Evolutionary conservation across 2,888 invertebrate genomes (phyloP), one percentile per base, ranked within the genome.

Genomic region (Noctua janthe): DNA sequence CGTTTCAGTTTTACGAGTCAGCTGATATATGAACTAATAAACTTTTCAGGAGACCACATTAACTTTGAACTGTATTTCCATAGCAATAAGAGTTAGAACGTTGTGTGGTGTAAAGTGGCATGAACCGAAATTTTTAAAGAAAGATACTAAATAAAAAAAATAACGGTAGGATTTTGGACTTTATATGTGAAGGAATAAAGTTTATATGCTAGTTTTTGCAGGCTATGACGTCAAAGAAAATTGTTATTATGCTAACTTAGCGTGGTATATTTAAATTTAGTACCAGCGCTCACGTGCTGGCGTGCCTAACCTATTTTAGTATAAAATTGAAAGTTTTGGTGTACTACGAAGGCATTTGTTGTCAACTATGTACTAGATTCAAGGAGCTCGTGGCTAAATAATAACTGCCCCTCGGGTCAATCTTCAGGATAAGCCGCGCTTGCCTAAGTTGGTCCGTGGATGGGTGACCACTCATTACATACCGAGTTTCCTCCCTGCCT

Each of bases 171-270:
- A 83, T 76, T 73, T 73, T 83, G 29, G 70, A 82, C 86, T 70
- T 81, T 86, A 85, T 81, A 49, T n/a, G 23, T 80, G 56, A 83
- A 71, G 76, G 43, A 74, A 84, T 83, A 83, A 88, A 85, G 87
- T 81, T 84, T 76, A 72, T 71, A 49, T 74, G 80, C 73, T 75
- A 82, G 74, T 89, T 82, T 83, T 85, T 85, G 82, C 81, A 76
- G 71, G 83, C 81, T 89, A 90, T 95, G 95, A 95, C 95, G 95
- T 95, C 95, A 95, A 94, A 89, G 91, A 90, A 90, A 91, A 92
- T 90, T 89, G 90, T 92, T 93, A 91, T 93, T 92, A 91, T 89
- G 89, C 91, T 84, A 90, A 89, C 89, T 80, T 89, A 87, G 88
- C 82, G 71, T 81, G 78, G 74, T 80, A 79, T 80, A 76, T 84